Evolutionary conservation across 1,140 invertebrate genomes (phyloP), one percentile per base, ranked within the genome.

Genomic region (Rhynchophorus ferrugineus): DNA sequence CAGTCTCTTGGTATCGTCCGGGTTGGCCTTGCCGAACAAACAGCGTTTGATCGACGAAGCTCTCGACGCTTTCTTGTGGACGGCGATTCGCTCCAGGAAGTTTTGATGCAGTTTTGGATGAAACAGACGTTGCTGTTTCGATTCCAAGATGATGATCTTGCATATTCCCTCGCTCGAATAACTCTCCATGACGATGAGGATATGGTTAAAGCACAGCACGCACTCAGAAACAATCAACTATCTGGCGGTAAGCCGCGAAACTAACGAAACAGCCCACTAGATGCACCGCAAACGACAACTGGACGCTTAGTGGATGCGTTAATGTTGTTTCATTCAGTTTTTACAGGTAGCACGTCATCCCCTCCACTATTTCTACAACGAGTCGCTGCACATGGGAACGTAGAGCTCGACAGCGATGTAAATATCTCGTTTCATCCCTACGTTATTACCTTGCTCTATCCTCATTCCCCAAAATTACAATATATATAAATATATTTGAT

Each of bases 11-110:
- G 61, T 63, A 14, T 59, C 57, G 3, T 41, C 52, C 0, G 50
- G 48, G 33, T 56, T 45, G 13, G 54, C 35, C 19, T 56, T 41
- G 8, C 61, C 61, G 33, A 63, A 63, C 6, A 63, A 42, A 19
- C 61, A 63, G 36, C 55, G 59, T 46, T 57, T 60, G 3, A 48
- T 17, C 11, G 24, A 29, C 11, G 24, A 29, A 20, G 19, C 19
- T 16, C 29, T 33, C 6, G 21, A 11, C 24, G 39, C 34, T 48
- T 49, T 47, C 24, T 53, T 53, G 17, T 46, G 50, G 9, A 6
- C 29, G n/a, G 37, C 9, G 9, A 39, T 14, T 22, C 45, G 47
- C 2, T 45, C 44, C 20, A 41, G 24, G 20, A 42, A 35, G 29
- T 44, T 35, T 6, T 54, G 44, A 20, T 47, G 41, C 2, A 49